These are phyloP conservation scores for Melanotaenia maccullochi DNA, from an alignment of 2,797 vertebrate genomes.

Conservation along the genomic window DNA sequence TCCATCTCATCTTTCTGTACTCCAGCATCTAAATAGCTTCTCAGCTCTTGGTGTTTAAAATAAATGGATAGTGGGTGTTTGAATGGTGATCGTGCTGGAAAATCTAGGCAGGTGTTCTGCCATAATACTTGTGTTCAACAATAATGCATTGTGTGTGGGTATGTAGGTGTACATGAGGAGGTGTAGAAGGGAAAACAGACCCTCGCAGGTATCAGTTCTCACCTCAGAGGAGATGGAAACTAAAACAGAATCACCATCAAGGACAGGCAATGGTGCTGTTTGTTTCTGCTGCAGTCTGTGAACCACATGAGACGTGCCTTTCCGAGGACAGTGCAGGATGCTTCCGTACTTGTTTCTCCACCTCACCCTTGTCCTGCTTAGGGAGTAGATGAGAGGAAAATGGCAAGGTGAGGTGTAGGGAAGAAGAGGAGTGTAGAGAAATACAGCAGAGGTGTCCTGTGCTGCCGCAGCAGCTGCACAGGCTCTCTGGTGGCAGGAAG, in stretches of 20 bases:
- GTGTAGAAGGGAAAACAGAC: conserved; percentile 12
- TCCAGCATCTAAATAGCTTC: conserved; percentile 56
- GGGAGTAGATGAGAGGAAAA: conserved; percentile 27
- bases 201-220: conserved; percentile 11
- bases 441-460: conserved; percentile 59
- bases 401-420: conserved; percentile 33
- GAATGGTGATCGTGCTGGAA: conserved; percentile 40
- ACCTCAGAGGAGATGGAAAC: conserved; percentile 18
- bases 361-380: conserved; percentile 12
- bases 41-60: conserved; percentile 53
- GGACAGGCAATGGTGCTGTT: conserved; percentile 9
- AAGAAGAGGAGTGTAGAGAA: conserved; percentile 3
- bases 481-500: conserved; percentile 51
- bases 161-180: conserved; percentile 30
- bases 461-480: conserved; percentile 54
- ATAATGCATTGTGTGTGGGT: conserved; percentile 6
- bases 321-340: conserved; percentile 27
- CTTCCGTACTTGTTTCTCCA: conserved; percentile 21
- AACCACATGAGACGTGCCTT: conserved; percentile 32
- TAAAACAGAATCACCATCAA: conserved; percentile 23
- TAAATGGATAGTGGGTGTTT: conserved; percentile 64
- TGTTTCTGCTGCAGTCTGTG: conserved; percentile 12
- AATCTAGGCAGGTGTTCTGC: conserved; percentile 42
- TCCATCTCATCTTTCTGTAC: conserved; percentile 53
- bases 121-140: conserved; percentile 36